Conservation (phyloP, 1,140 invertebrate genomes). For the Drosophila repletoides region DNA sequence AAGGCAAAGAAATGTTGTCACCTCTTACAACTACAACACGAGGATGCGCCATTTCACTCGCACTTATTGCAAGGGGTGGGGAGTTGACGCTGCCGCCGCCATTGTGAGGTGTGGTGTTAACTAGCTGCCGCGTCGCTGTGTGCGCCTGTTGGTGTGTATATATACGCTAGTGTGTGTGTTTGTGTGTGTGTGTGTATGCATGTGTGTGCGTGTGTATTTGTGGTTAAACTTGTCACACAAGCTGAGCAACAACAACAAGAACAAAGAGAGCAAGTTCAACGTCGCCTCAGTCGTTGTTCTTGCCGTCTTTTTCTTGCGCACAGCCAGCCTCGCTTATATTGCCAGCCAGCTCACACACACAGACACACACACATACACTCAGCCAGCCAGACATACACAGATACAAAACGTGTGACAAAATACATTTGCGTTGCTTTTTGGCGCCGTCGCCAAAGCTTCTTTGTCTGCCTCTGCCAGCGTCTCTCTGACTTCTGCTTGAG, state of each 20-base stretch:
- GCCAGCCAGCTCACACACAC: slow-evolving; percentile 57
- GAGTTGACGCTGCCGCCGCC: slow-evolving; percentile 57
- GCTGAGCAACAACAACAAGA: slow-evolving; percentile 54
- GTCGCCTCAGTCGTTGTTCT: slow-evolving; percentile 46
- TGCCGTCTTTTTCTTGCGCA: slow-evolving; percentile 75
- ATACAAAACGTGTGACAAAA: slow-evolving; percentile 73
- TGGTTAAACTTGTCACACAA: slow-evolving; percentile 82
- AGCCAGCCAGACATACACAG: slow-evolving; percentile 48
- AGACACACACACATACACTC: slow-evolving; percentile 8
- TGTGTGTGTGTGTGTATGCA: slow-evolving; percentile 54
- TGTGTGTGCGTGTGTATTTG: slow-evolving; percentile 61
- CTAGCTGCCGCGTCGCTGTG: slow-evolving; percentile 61
- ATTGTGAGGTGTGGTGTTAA: slow-evolving; percentile 70
- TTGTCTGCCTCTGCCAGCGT: slow-evolving; percentile 37
- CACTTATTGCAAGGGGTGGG: neutral
- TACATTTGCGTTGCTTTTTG: slow-evolving; percentile 75
- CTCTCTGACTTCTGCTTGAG: slow-evolving; percentile 58
- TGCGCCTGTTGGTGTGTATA: neutral
- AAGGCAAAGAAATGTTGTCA: slow-evolving; percentile 61
- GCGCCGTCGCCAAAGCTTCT: slow-evolving; percentile 47
- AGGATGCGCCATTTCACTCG: slow-evolving; percentile 46
- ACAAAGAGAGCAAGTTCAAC: slow-evolving; percentile 37
- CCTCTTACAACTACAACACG: slow-evolving; percentile 50
- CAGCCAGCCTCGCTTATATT: slow-evolving; percentile 50
- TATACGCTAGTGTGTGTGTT: slow-evolving; percentile 30